These are phyloP conservation scores for Onychomys leucogaster DNA, from an alignment of 2,797 vertebrate species.

Conservation along the genomic window DNA sequence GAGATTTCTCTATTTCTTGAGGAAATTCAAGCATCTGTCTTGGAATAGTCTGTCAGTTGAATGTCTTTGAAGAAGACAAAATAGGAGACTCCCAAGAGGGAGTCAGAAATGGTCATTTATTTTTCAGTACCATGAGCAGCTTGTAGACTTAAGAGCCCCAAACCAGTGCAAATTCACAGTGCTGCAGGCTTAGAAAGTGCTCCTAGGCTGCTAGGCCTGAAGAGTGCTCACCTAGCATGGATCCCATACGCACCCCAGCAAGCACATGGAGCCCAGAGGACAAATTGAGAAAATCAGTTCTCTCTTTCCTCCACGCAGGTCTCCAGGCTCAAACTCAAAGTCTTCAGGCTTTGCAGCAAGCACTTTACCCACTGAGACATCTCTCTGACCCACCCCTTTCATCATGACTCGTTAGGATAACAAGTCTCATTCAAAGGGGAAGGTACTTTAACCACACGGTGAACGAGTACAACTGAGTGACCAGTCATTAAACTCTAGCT, in stretches of 20 bases:
- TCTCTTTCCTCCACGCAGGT: no score
- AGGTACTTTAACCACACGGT: not conserved
- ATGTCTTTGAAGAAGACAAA: conserved; percentile 49
- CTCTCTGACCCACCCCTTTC: not conserved
- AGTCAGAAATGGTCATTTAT: not conserved
- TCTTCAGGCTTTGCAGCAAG: no score
- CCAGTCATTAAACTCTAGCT: not conserved
- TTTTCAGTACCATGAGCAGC: not conserved
- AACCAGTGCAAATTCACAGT: not conserved
- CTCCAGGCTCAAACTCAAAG: not conserved
- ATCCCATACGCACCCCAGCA: not conserved
- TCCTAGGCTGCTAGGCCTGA: not conserved
- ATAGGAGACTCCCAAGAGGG: not conserved
- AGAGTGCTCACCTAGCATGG: not conserved
- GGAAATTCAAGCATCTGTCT: conserved; percentile 48
- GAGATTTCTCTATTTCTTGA: conserved; percentile 26
- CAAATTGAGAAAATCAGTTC: not conserved
- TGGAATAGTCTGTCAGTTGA: not conserved
- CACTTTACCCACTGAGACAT: not conserved
- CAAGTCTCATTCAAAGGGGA: not conserved
- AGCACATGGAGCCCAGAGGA: not conserved
- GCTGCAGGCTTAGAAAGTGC: not conserved
- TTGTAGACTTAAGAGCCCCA: not conserved
- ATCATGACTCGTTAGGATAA: not conserved
- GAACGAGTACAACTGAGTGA: no score